Conservation (phyloP, 1,140 invertebrate genomes). For the Pteromalus puparum region DNA sequence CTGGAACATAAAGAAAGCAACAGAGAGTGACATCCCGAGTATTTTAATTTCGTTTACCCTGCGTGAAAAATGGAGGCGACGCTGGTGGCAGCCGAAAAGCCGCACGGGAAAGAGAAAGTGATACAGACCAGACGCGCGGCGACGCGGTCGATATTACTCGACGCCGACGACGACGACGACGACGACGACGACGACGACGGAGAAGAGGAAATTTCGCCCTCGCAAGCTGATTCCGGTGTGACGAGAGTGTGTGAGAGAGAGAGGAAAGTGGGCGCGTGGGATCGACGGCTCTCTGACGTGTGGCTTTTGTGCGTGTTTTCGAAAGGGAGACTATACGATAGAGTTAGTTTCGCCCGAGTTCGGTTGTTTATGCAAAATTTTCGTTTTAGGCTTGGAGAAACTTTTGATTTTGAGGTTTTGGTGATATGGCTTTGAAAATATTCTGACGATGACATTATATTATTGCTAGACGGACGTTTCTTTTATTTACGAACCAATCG, state of each 20-base stretch:
- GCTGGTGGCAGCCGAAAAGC: slow-evolving; percentile 13
- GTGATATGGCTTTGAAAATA: background rate
- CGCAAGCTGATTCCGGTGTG: slow-evolving; percentile 10
- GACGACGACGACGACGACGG: background rate
- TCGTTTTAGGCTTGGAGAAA: background rate
- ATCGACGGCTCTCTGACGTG: slow-evolving; percentile 34
- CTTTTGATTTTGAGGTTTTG: background rate
- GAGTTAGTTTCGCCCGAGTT: background rate
- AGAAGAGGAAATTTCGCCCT: slow-evolving; percentile 13
- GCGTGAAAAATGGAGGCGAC: slow-evolving; percentile 48
- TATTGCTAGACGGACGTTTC: too few relatives aligned
- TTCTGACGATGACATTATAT: too few relatives aligned
- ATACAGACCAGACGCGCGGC: background rate
- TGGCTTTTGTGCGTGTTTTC: slow-evolving; percentile 27
- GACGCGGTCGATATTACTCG: slow-evolving; percentile 2
- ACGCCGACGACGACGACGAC: background rate
- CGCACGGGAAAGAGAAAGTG: slow-evolving; percentile 26
- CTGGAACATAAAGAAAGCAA: slow-evolving; percentile 29
- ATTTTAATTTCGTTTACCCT: slow-evolving; percentile 50
- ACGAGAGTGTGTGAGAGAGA: background rate
- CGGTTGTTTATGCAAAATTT: background rate
- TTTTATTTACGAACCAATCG: too few relatives aligned
- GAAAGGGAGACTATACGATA: background rate
- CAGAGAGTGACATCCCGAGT: slow-evolving; percentile 21
- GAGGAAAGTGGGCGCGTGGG: background rate